A percentile compares a stretch with the other conserved stretches of the same genome.
These are phyloP conservation scores for Lerista edwardsae DNA, from an alignment of 2,797 vertebrate species.

Conservation along the genomic window DNA sequence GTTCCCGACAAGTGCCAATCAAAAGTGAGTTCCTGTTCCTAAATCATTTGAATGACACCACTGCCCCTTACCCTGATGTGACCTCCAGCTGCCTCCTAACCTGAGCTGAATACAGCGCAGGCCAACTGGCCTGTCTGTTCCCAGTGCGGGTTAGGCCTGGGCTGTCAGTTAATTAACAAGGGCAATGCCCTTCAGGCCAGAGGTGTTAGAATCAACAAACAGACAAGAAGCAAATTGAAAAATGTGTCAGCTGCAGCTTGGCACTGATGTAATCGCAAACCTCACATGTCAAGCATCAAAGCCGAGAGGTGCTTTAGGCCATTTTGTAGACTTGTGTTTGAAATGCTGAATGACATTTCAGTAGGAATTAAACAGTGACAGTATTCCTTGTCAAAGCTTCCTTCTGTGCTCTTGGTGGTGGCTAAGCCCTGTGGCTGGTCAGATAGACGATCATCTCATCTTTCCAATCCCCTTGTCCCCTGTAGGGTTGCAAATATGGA, in stretches of 20 bases:
- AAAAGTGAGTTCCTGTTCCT: too few relatives aligned
- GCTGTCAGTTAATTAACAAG: slow-evolving; percentile 33
- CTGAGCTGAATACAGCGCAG: too few relatives aligned
- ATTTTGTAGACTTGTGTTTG: slow-evolving; percentile 47
- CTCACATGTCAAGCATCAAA: slow-evolving; percentile 28
- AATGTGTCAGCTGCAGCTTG: slow-evolving; percentile 45
- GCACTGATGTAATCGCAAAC: slow-evolving; percentile 31
- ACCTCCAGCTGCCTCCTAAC: too few relatives aligned
- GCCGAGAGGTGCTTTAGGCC: slow-evolving; percentile 36
- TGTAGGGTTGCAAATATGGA: neutral
- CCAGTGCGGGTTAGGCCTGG: too few relatives aligned
- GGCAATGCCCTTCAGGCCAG: slow-evolving; percentile 21
- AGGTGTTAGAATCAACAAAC: slow-evolving; percentile 49
- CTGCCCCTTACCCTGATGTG: too few relatives aligned
- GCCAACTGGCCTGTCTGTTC: too few relatives aligned
- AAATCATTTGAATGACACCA: too few relatives aligned
- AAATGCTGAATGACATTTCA: slow-evolving; percentile 51
- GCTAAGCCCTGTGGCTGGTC: slow-evolving; percentile 24
- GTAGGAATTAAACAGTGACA: slow-evolving; percentile 61
- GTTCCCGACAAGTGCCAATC: too few relatives aligned
- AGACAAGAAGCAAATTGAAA: neutral
- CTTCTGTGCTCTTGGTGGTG: slow-evolving; percentile 49
- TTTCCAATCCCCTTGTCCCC: neutral
- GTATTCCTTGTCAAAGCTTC: slow-evolving; percentile 50
- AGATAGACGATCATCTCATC: slow-evolving; percentile 44